phyloP scores from a whole-genome alignment of 2,888 invertebrate species.

The Tigriopus californicus region DNA sequence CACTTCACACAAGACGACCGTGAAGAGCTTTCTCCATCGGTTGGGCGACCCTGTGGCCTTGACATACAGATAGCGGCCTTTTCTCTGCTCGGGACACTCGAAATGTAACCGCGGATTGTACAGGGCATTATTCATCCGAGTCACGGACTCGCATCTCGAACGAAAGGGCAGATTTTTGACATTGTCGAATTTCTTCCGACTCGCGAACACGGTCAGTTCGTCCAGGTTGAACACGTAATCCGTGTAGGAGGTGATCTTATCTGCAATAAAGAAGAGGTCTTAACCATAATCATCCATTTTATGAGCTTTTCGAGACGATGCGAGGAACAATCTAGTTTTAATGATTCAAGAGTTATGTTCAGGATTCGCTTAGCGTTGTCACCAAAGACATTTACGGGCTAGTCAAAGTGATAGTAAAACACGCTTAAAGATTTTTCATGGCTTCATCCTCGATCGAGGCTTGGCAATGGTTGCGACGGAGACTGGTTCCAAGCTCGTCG shows the following conservation, averaged over 20 bases:
- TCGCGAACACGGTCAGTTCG: constrained; percentile 31
- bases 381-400: no score
- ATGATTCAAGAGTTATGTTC: no score
- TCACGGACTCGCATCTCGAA: constrained; percentile 29
- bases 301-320: no score
- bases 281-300: no score
- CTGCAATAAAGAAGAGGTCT: constrained; percentile 19
- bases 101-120: constrained; percentile 31
- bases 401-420: no score
- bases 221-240: constrained; percentile 33
- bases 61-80: constrained; percentile 32
- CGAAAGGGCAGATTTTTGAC: constrained; percentile 22
- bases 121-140: constrained; percentile 31
- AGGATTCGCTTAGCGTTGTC: no score
- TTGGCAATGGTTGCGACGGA: no score
- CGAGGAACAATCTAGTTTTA: no score
- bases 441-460: no score
- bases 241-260: constrained; percentile 24
- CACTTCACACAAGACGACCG: constrained; percentile 34
- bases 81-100: constrained; percentile 27
- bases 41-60: constrained; percentile 32
- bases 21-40: constrained; percentile 32
- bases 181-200: constrained; percentile 26
- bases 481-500: no score
- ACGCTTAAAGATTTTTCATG: no score